Base-by-base conservation (phyloP, 2,113 vertebrate species). In the Corythornis vintsioides region DNA sequence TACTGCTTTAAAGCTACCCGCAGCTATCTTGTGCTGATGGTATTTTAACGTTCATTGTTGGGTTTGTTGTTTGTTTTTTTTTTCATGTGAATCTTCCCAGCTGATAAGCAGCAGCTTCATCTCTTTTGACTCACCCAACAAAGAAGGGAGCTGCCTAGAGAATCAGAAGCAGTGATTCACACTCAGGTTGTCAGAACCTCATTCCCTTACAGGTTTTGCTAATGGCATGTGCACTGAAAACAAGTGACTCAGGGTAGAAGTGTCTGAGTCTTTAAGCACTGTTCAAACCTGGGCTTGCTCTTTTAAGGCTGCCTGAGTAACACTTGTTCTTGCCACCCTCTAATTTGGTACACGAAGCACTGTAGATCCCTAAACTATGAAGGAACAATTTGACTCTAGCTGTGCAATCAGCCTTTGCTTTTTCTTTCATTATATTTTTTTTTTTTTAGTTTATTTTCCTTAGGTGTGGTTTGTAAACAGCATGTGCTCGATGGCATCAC, bases 401-500 rank as follows among this genome's bases (percentile, higher is more conserved):
- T 70, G 42, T 78, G n/a, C 29, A 15, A 13, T 75, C 53, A 48
- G 38, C 26, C 42, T 76, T 82, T 67, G 35, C 2, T 26, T 73
- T 38, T 31, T 20, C 2, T 61, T 55, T 47, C 3, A 16, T 28
- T 72, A 64, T 52, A 21, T 1, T 14, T 38, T 20, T 70, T 35
- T 35, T 31, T n/a, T 38, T 11, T 33, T 10, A 55, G 11, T 50
- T 88, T 74, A 10, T 33, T 90, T 90, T 86, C 33, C 10, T 55
- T 80, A 85, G 94, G 93, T 76, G 93, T 94, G 91, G 86, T 87
- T 53, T 87, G 9, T 79, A 55, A 82, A 28, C 83, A 81, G n/a
- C 31, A 45, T 77, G 16, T 86, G 72, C 69, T 75, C 10, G 40
- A 5, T 81, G 80, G 50, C 66, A 31, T 73, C 20, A 20, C 5